Evolutionary conservation across 2,113 vertebrate species (phyloP).

Genomic region (Paramormyrops kingsleyae): DNA sequence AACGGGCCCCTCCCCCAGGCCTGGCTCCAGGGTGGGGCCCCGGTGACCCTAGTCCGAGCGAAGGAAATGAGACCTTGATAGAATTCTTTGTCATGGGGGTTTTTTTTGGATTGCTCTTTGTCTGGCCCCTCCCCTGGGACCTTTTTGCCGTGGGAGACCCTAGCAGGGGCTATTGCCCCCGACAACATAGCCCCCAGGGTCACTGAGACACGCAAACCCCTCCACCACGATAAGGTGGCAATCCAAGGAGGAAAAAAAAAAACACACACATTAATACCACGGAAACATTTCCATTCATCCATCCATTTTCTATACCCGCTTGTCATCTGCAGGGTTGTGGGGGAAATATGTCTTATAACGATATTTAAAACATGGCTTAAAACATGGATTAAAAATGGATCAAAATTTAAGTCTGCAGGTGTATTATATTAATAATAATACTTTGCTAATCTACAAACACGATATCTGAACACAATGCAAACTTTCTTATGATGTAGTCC

Average conservation of each 20-base stretch:
- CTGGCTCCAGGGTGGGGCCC: too few species aligned
- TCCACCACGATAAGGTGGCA: too few species aligned
- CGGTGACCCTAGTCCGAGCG: too few species aligned
- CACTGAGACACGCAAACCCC: too few species aligned
- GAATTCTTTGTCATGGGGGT: too few species aligned
- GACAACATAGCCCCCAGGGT: too few species aligned
- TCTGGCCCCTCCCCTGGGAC: too few species aligned
- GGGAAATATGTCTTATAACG: neutral
- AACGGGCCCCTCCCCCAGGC: too few species aligned
- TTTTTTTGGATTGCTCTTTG: too few species aligned
- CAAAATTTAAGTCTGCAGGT: neutral
- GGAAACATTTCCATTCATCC: neutral
- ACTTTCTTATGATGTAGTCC: neutral
- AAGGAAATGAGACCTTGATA: too few species aligned
- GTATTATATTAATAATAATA: neutral
- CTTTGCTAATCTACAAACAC: neutral
- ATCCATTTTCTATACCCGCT: neutral
- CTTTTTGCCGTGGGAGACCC: too few species aligned
- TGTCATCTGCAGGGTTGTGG: neutral
- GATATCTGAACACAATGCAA: neutral
- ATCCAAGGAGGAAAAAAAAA: neutral
- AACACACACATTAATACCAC: neutral
- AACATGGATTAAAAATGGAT: neutral
- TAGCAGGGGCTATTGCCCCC: too few species aligned
- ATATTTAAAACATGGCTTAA: neutral